A percentile compares a stretch with the other conserved stretches of the same genome.
Conservation (phyloP, 1,140 invertebrate species). For the Drosophila lowei region DNA sequence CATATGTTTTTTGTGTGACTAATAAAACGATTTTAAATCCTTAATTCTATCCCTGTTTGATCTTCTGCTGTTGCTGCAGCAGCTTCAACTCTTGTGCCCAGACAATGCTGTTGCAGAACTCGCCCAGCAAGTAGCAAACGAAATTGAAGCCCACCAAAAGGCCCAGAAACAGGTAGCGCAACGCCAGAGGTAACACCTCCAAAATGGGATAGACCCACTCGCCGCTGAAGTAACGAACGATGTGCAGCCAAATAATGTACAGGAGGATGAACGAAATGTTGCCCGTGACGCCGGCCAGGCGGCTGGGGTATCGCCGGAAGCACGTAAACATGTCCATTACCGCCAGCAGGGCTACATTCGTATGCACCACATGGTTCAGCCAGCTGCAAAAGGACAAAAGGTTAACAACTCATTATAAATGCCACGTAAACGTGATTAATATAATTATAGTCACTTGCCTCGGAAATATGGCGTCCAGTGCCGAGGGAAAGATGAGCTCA, state of each 20-base stretch:
- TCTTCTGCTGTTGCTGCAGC: conserved; percentile 42
- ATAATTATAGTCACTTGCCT: conserved; percentile 36
- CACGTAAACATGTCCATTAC: conserved; percentile 76
- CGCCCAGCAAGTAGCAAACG: conserved; percentile 66
- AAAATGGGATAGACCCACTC: conserved; percentile 74
- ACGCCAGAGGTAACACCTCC: conserved; percentile 54
- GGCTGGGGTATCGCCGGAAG: conserved; percentile 66
- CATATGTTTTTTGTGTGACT: conserved; percentile 59
- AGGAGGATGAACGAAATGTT: conserved; percentile 64
- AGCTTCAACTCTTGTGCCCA: conserved; percentile 69
- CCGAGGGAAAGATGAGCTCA: conserved; percentile 72
- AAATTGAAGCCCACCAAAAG: conserved; percentile 63
- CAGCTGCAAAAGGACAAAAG: conserved; percentile 47
- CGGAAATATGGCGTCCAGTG: conserved; percentile 68
- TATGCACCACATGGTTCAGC: conserved; percentile 78
- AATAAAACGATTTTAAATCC: conserved; percentile 72
- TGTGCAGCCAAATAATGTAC: conserved; percentile 76
- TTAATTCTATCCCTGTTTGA: conserved; percentile 40
- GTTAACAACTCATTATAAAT: not conserved
- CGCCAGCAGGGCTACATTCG: conserved; percentile 67
- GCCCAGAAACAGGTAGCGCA: conserved; percentile 63
- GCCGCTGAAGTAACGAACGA: conserved; percentile 70
- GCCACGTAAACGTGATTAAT: conserved; percentile 3
- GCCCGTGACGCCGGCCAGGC: conserved; percentile 55
- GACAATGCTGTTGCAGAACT: conserved; percentile 58